These are phyloP conservation scores for Anisognathus igniventris DNA, from an alignment of 2,797 vertebrate species.

Conservation along the genomic window DNA sequence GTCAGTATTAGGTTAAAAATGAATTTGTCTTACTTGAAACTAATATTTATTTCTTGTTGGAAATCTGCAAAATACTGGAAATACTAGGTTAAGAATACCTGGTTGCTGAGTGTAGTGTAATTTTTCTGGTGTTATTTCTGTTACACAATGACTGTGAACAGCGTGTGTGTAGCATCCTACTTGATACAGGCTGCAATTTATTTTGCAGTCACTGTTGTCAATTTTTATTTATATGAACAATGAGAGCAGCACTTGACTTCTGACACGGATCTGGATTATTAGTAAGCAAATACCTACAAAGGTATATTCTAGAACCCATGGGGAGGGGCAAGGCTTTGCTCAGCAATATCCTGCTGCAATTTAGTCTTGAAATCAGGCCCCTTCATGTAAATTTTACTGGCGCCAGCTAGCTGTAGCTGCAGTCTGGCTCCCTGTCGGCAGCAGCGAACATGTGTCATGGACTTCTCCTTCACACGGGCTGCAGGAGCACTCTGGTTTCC, in stretches of 20 bases:
- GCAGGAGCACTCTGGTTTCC: conserved; percentile 23
- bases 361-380: conserved; percentile 51
- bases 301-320: conserved; percentile 56
- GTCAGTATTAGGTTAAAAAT: neutral
- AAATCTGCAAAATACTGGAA: neutral
- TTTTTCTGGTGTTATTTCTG: neutral
- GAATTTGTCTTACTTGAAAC: neutral
- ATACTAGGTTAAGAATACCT: neutral
- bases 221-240: neutral
- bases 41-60: neutral
- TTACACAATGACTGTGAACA: neutral
- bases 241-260: neutral
- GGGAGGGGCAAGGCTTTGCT: conserved; percentile 8
- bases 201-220: neutral
- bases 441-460: conserved; percentile 67
- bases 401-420: conserved; percentile 69
- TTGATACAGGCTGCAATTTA: neutral
- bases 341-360: conserved; percentile 25
- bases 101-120: neutral
- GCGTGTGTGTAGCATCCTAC: neutral
- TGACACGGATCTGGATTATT: conserved; percentile 2
- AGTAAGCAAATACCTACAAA: conserved; percentile 8
- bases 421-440: conserved; percentile 46
- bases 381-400: conserved; percentile 73
- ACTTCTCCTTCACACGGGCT: conserved; percentile 42